Evolutionary conservation across 2,113 vertebrate genomes (phyloP).

Genomic region (Scalopus aquaticus): DNA sequence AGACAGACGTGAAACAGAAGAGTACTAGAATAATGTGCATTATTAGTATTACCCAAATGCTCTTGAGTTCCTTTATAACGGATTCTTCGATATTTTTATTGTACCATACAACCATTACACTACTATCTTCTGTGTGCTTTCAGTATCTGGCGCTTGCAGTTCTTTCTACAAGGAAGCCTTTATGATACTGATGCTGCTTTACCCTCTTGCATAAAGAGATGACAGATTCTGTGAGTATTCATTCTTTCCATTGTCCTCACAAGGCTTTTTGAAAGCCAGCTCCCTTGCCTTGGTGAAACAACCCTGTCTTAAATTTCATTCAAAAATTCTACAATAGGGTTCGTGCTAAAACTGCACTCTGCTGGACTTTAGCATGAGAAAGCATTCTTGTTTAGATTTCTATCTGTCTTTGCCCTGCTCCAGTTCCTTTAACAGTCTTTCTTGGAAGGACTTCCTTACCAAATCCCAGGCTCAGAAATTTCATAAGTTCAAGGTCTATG

Average conservation of each 20-base stretch:
- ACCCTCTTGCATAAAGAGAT: neutral
- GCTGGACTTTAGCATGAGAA: neutral
- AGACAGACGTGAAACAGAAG: neutral
- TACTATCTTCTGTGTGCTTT: neutral
- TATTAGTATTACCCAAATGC: neutral
- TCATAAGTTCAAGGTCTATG: neutral
- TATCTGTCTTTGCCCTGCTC: neutral
- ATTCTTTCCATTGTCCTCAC: neutral
- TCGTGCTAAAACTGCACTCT: neutral
- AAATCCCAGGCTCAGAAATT: constrained; percentile 14
- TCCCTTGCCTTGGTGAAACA: neutral
- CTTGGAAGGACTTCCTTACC: neutral
- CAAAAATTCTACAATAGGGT: neutral
- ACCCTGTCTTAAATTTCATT: neutral
- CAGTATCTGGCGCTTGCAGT: neutral
- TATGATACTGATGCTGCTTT: neutral
- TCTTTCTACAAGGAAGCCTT: neutral
- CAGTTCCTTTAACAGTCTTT: neutral
- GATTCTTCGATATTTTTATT: neutral
- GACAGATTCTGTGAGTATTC: neutral
- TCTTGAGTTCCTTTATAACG: neutral
- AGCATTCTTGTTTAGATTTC: neutral
- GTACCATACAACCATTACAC: neutral
- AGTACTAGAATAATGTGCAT: neutral
- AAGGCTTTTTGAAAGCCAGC: neutral